Base-by-base conservation (phyloP, 2,113 vertebrate genomes). In the Erinaceus europaeus region DNA sequence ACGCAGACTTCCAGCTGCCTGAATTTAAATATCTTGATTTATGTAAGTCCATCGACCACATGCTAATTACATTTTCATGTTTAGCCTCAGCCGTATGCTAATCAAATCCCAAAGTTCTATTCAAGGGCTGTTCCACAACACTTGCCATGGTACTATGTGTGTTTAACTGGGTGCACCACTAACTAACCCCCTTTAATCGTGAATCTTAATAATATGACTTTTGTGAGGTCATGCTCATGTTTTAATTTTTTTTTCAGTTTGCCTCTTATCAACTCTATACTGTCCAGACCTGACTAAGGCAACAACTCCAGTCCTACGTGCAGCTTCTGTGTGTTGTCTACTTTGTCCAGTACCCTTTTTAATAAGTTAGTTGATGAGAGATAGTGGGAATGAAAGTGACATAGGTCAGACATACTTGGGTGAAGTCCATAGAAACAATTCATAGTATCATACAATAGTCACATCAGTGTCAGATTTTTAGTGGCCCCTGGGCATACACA, bases 251-350 rank as follows among this genome's bases (percentile, higher is more conserved):
- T 42, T 29, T 44, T 67, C 79, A 90, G 42, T 86, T 91, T 94
- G 42, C 71, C 78, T 90, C 77, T 94, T 88, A 74, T 64, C 72
- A 79, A 82, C 55, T 55, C 62, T 83, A 69, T 55, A 65, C 77
- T 90, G 59, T 76, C 71, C 46, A 69, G 48, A 64, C 32, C 48
- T 73, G 46, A 81, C 59, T 88, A 86, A 83, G 65, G 55, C 34
- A 64, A 21, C 85, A 83, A 65, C n/a, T n/a, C n/a, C n/a, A n/a
- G n/a, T n/a, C n/a, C n/a, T n/a, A n/a, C 74, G 46, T 53, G 69
- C 64, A 69, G 55, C 79, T 42, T 65, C 36, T 10, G 0, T 65
- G 78, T 34, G 40, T 27, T 73, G n/a, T 4, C 34, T 65, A 34
- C 12, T 82, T 89, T 84, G 46, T 32, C 59, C 67, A 64, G 38